These are phyloP conservation scores for Aspiorhynchus laticeps DNA, from an alignment of 2,113 vertebrate genomes.

Conservation along the genomic window DNA sequence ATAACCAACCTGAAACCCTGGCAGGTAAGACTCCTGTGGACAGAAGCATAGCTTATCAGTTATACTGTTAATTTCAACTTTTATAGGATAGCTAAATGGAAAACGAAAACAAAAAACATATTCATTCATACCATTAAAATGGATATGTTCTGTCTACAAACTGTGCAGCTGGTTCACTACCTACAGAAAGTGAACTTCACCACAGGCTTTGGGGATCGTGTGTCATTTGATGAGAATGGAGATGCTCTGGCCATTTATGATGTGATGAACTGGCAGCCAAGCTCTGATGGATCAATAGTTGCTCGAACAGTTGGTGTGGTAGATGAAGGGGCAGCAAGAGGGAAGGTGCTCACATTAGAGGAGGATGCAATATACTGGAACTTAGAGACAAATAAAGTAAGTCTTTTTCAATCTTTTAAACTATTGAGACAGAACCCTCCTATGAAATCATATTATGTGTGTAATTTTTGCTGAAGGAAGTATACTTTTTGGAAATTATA, in stretches of 20 bases:
- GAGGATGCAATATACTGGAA: conserved; percentile 22
- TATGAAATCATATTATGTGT: not conserved
- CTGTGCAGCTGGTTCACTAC: conserved; percentile 41
- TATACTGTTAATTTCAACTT: not conserved
- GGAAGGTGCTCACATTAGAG: conserved; percentile 4
- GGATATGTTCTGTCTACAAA: not conserved
- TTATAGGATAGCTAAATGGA: not conserved
- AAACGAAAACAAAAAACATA: not conserved
- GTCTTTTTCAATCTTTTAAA: not conserved
- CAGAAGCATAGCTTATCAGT: not conserved
- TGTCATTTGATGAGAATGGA: conserved; percentile 52
- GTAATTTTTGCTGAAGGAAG: not conserved
- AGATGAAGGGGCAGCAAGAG: not conserved
- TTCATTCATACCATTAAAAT: not conserved
- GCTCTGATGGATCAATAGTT: conserved; percentile 16
- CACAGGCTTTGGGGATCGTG: conserved; percentile 27
- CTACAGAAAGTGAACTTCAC: conserved; percentile 49
- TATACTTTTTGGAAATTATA: not conserved
- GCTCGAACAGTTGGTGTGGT: conserved; percentile 40
- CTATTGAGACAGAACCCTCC: not conserved
- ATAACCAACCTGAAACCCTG: not conserved
- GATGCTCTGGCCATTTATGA: conserved; percentile 46
- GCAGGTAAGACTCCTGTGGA: conserved; percentile 25
- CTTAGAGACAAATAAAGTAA: not conserved
- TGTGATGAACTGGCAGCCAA: conserved; percentile 43